Evolutionary conservation across 2,113 vertebrate species (phyloP).

Genomic region (Notarius lentiginosus): DNA sequence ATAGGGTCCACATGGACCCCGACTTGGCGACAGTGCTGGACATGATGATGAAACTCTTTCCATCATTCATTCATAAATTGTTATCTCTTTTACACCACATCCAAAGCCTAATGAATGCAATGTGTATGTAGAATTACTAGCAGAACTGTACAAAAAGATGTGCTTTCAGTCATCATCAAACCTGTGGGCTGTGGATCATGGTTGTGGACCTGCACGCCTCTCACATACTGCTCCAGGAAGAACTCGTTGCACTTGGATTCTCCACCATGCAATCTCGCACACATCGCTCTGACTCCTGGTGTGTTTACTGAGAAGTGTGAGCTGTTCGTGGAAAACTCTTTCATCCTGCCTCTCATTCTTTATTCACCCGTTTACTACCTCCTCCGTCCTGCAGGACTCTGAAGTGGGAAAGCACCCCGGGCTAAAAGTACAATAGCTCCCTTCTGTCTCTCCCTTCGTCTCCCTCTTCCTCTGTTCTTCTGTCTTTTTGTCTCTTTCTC

Average conservation of each 20-base stretch:
- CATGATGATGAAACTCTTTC: neutral
- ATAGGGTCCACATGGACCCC: too few species aligned
- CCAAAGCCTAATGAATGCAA: neutral
- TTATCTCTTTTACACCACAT: neutral
- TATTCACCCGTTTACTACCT: constrained; percentile 69
- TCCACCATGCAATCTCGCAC: neutral
- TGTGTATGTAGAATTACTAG: neutral
- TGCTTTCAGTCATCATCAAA: neutral
- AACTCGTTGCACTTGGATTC: neutral
- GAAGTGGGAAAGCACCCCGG: constrained; percentile 69
- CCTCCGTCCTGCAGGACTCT: constrained; percentile 64
- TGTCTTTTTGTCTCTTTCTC: constrained; percentile 17
- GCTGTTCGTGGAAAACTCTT: constrained; percentile 66
- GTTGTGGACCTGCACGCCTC: neutral
- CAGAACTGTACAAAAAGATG: neutral
- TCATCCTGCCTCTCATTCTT: constrained; percentile 73
- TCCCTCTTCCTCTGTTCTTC: constrained; percentile 35
- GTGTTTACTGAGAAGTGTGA: constrained; percentile 54
- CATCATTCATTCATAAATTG: neutral
- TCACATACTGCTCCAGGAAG: neutral
- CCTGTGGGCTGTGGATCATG: neutral
- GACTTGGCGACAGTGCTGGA: too few species aligned
- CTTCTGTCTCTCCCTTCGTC: constrained; percentile 33
- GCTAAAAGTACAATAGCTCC: constrained; percentile 58
- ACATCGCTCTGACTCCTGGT: constrained; percentile 38